Percentiles rank a stretch among this genome's conserved stretches.
Evolutionary conservation across 2,797 vertebrate genomes (phyloP).

Genomic region (Danio kyathit): DNA sequence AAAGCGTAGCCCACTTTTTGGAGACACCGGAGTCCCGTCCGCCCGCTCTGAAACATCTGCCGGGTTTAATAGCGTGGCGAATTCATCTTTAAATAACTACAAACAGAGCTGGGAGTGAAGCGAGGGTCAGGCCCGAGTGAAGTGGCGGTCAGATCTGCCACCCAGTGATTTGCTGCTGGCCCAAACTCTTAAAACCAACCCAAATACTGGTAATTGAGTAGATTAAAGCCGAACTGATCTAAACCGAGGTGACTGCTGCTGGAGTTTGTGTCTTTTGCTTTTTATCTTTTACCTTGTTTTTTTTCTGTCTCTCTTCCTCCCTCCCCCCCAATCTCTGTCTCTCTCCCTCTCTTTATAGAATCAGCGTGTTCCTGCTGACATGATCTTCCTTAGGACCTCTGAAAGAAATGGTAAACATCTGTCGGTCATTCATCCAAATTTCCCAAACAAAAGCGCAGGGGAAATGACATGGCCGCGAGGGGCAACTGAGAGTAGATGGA

Average conservation of each 20-base stretch:
- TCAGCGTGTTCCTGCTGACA: slow-evolving; percentile 97
- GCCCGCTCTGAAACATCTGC: slow-evolving; percentile 56
- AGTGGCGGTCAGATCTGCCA: slow-evolving; percentile 61
- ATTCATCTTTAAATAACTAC: slow-evolving; percentile 53
- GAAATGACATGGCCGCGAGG: slow-evolving; percentile 57
- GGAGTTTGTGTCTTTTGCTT: slow-evolving; percentile 58
- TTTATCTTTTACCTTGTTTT: slow-evolving; percentile 61
- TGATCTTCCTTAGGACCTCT: slow-evolving; percentile 99
- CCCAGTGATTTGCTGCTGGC: slow-evolving; percentile 69
- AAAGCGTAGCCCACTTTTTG: slow-evolving; percentile 26
- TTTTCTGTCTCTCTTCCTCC: slow-evolving; percentile 73
- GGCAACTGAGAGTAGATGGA: slow-evolving; percentile 28
- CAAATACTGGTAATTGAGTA: slow-evolving; percentile 59
- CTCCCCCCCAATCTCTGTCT: slow-evolving; percentile 38
- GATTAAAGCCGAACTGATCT: slow-evolving; percentile 66
- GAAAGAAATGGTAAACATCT: slow-evolving; percentile 98
- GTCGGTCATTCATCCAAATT: slow-evolving; percentile 81
- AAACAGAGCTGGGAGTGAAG: slow-evolving; percentile 40
- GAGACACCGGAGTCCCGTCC: slow-evolving; percentile 50
- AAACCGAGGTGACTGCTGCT: slow-evolving; percentile 29
- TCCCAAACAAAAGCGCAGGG: slow-evolving; percentile 66
- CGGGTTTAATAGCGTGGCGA: slow-evolving; percentile 50
- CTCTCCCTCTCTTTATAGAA: slow-evolving; percentile 83
- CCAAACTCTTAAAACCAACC: slow-evolving; percentile 68
- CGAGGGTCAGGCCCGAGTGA: slow-evolving; percentile 66